Conservation (phyloP, 2,888 invertebrate species). For the Blastobasis lacticolella region DNA sequence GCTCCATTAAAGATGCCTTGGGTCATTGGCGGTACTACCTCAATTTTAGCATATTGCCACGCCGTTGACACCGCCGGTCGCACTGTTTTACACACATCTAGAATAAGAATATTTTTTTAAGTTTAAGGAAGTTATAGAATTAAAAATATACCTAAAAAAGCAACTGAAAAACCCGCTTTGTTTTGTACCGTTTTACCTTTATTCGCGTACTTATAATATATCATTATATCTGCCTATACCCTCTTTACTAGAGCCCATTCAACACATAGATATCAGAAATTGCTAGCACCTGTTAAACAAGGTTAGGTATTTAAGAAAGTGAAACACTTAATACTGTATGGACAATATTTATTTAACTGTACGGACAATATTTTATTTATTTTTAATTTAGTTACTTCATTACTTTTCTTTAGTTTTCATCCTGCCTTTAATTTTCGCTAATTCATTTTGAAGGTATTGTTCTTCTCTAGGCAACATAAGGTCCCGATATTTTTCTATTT, state of each 20-base stretch:
- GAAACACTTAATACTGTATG: no score
- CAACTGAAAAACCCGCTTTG: no score
- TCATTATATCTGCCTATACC: no score
- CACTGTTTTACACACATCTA: constrained; percentile 35
- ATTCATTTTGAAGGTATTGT: constrained; percentile 42
- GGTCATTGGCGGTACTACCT: constrained; percentile 52
- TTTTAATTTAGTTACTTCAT: no score
- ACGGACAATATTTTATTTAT: no score
- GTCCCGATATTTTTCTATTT: constrained; percentile 33
- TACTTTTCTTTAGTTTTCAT: constrained; percentile 13
- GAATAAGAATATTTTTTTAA: constrained; percentile 21
- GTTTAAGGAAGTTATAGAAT: neutral
- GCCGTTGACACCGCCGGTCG: constrained; percentile 26
- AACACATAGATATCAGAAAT: no score
- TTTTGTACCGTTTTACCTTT: no score
- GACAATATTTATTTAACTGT: no score
- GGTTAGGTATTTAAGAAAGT: no score
- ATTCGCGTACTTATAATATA: no score
- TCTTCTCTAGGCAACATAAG: constrained; percentile 36
- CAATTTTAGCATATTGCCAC: constrained; percentile 58
- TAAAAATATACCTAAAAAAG: neutral
- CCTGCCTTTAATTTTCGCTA: constrained; percentile 36
- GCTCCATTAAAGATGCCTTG: constrained; percentile 34
- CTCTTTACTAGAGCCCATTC: no score
- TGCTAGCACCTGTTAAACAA: no score